These are phyloP conservation scores for Octomys mimax DNA, from an alignment of 2,797 vertebrate species.

Conservation along the genomic window DNA sequence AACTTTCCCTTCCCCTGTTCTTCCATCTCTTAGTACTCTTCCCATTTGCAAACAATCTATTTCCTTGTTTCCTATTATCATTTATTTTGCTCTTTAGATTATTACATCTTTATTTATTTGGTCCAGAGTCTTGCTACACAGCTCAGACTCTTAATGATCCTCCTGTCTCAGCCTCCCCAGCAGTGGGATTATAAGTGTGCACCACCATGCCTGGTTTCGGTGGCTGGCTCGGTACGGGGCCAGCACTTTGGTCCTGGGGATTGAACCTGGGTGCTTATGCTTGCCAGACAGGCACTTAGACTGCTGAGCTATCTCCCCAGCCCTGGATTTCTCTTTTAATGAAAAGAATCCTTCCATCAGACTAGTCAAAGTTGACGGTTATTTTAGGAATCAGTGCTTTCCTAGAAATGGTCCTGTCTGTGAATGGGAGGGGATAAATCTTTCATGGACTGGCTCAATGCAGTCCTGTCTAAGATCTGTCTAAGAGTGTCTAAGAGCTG, in stretches of 20 bases:
- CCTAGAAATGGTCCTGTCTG: not conserved
- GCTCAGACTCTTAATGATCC: too few species aligned
- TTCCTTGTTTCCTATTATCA: not conserved
- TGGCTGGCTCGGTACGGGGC: too few species aligned
- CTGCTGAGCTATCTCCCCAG: too few species aligned
- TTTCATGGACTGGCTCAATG: fast-evolving
- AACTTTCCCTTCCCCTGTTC: not conserved
- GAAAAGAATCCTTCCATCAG: not conserved
- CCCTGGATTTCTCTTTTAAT: not conserved
- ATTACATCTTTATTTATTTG: not conserved
- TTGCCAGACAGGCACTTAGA: too few species aligned
- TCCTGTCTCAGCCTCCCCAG: too few species aligned
- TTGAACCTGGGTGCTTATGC: too few species aligned
- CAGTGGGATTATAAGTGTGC: too few species aligned
- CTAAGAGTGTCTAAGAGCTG: not conserved
- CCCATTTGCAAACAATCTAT: not conserved
- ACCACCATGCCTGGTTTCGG: too few species aligned
- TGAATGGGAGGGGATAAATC: not conserved
- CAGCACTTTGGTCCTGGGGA: too few species aligned
- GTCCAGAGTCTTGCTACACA: too few species aligned
- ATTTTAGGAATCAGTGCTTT: not conserved
- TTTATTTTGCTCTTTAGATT: not conserved
- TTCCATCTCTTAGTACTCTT: not conserved
- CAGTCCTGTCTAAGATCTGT: not conserved
- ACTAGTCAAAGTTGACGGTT: not conserved